These are phyloP conservation scores for Orchesella flavescens DNA, from an alignment of 2,888 invertebrate species.

Conservation along the genomic window DNA sequence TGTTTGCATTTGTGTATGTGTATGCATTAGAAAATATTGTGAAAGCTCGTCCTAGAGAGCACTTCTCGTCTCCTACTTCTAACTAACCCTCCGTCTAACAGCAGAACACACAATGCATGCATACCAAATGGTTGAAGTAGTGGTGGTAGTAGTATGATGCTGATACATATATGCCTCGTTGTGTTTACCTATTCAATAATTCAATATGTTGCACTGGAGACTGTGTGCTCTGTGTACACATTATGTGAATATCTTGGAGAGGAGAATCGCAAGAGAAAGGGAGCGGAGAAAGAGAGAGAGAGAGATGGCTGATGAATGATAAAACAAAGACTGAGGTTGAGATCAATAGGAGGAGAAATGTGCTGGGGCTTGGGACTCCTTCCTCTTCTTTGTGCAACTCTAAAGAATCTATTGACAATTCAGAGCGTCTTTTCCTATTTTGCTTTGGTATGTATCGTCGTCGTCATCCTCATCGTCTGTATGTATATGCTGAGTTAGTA, in stretches of 20 bases:
- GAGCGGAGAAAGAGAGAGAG: constrained; percentile 13
- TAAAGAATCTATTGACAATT: neutral
- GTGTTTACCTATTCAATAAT: constrained; percentile 61
- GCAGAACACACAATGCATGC: too few species aligned
- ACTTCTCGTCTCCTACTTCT: constrained; percentile 16
- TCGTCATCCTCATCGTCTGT: neutral
- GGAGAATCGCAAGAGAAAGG: neutral
- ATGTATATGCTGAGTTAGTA: too few species aligned
- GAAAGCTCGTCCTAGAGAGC: constrained; percentile 20
- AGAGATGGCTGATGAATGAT: constrained; percentile 55
- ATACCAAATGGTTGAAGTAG: neutral
- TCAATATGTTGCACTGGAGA: constrained; percentile 60
- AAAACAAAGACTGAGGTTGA: constrained; percentile 61
- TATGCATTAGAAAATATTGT: constrained; percentile 18
- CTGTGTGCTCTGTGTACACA: constrained; percentile 38
- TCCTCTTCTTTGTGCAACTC: constrained; percentile 9
- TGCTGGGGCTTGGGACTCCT: constrained; percentile 54
- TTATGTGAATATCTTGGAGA: constrained; percentile 29
- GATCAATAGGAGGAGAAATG: constrained; percentile 62
- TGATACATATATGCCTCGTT: constrained; percentile 37
- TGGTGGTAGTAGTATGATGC: constrained; percentile 21
- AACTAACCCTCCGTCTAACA: too few species aligned
- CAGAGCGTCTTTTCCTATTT: neutral
- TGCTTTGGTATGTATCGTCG: neutral
- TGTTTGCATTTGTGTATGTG: too few species aligned